Conservation (phyloP, 2,113 vertebrate species). For the Pomatostomus ruficeps region DNA sequence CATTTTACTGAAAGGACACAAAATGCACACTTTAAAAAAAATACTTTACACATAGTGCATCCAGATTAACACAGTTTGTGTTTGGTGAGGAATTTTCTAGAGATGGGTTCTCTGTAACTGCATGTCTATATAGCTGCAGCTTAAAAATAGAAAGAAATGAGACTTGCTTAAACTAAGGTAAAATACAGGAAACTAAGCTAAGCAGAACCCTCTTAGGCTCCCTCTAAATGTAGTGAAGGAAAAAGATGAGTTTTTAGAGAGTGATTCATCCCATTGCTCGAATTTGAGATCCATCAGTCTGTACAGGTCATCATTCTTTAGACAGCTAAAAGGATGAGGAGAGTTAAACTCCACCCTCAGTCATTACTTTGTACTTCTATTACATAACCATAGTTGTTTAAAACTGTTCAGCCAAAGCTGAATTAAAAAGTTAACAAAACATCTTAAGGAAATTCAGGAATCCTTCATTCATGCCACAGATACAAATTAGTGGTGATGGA, state of each 20-base stretch:
- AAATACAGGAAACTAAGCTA: neutral
- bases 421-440: neutral
- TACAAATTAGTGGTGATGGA: neutral
- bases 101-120: neutral
- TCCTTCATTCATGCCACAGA: neutral
- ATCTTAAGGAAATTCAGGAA: neutral
- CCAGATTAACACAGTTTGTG: neutral
- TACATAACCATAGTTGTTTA: neutral
- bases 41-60: neutral
- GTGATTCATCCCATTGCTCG: neutral
- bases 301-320: neutral
- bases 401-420: neutral
- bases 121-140: neutral
- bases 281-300: neutral
- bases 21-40: neutral
- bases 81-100: neutral
- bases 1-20: neutral
- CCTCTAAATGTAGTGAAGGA: neutral
- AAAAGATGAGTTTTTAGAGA: neutral
- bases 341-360: neutral
- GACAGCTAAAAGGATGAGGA: neutral
- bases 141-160: neutral
- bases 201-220: neutral
- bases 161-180: neutral
- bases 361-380: neutral